phyloP scores from a whole-genome alignment of 2,888 invertebrate genomes.

The Drosophila yooni region DNA sequence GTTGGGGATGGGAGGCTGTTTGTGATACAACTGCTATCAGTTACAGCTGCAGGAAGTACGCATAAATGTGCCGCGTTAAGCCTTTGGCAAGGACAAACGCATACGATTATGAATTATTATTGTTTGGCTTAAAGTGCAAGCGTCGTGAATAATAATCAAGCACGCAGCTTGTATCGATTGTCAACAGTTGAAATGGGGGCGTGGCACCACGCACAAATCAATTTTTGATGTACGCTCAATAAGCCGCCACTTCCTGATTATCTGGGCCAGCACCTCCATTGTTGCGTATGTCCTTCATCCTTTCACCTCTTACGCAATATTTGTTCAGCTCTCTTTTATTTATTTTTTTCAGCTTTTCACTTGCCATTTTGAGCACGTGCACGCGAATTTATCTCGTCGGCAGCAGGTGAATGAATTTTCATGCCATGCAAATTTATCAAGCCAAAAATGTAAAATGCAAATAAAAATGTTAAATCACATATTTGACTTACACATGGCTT shows the following conservation, averaged over 20 bases:
- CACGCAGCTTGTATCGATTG: constrained; percentile 68
- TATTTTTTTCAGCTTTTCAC: constrained; percentile 41
- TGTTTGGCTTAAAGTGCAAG: constrained; percentile 66
- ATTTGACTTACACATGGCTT: constrained; percentile 19
- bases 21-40: constrained; percentile 61
- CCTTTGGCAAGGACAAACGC: constrained; percentile 71
- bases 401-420: constrained; percentile 61
- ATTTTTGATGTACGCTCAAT: constrained; percentile 79
- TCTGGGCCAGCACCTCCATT: constrained; percentile 59
- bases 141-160: constrained; percentile 38
- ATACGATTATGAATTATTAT: constrained; percentile 80
- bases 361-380: constrained; percentile 63
- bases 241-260: constrained; percentile 80
- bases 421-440: constrained; percentile 63
- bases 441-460: not conserved
- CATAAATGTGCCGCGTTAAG: constrained; percentile 74
- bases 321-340: constrained; percentile 10
- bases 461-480: not conserved
- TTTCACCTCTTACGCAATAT: constrained; percentile 2
- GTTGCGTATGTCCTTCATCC: constrained; percentile 46
- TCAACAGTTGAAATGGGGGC: constrained; percentile 1
- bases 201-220: constrained; percentile 63
- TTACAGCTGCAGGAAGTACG: constrained; percentile 78
- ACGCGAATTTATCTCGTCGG: constrained; percentile 58
- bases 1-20: not conserved